Base-by-base conservation (phyloP, 1,140 invertebrate species). In the Hyposmocoma kahamanoa region DNA sequence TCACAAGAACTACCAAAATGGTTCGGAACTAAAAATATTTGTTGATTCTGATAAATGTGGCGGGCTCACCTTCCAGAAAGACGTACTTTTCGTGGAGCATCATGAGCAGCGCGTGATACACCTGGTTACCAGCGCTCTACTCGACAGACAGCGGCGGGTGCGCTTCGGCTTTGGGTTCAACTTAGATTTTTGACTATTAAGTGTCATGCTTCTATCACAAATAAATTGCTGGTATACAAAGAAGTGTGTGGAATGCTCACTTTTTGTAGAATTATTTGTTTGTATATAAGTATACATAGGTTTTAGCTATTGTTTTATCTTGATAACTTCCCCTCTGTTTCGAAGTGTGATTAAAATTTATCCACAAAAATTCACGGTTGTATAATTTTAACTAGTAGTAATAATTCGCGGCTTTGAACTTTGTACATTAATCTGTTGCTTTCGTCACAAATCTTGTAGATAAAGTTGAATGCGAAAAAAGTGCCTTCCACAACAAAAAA, bases 201-300 rank as follows among this genome's bases (percentile, higher is more conserved):
- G n/a, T 39, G 22, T 19, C 22, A 41, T 34, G 18, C 9, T 1
- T 20, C 19, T 20, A 9, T 3, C 20, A 20, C 38, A 1, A 41
- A 51, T 41, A 61, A 67, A 63, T 53, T 60, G 36, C 36, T 32
- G 24, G 57, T 54, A 30, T n/a, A n/a, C n/a, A 20, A 41, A 36
- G 22, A 17, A 18, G 32, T 44, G 45, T 45, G 21, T 30, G 42
- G 32, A 22, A 24, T 1, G 41, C 21, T 18, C 20, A n/a, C 1
- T 64, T 75, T 81, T 79, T 77, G 59, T 81, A 78, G 66, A 69
- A 55, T 62, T 74, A 78, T 80, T 72, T 70, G 56, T 79, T 80
- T 84, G 67, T 84, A 80, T 72, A 77, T 84, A 82, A 82, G 78
- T 84, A 84, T 84, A 84, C 77, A 84, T 84, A 84, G 67, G 67